Evolutionary conservation across 1,140 invertebrate species (phyloP).

Genomic region (Glossosoma conforme): DNA sequence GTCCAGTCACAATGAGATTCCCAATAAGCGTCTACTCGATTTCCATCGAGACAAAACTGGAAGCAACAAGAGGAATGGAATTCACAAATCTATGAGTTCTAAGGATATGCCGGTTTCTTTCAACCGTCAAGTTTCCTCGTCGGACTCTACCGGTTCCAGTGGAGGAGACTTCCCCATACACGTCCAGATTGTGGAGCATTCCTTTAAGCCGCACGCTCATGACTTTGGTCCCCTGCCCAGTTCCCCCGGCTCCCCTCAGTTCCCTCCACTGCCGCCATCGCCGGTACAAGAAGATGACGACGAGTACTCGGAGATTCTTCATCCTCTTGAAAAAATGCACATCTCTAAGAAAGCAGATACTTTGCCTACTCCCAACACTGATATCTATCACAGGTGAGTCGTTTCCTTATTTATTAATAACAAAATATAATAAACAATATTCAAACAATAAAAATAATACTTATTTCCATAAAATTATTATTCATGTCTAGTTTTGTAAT

Average conservation of each 20-base stretch:
- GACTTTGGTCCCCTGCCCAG: slow-evolving; percentile 49
- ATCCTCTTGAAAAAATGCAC: slow-evolving; percentile 44
- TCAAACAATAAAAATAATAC: slow-evolving; percentile 1
- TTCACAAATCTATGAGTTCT: slow-evolving; percentile 63
- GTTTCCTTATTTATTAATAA: background rate
- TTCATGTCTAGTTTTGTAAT: background rate
- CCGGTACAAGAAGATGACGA: slow-evolving; percentile 72
- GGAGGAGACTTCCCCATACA: slow-evolving; percentile 48
- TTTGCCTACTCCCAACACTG: slow-evolving; percentile 42
- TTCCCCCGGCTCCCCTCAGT: slow-evolving; percentile 60
- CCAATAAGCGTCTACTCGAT: slow-evolving; percentile 50
- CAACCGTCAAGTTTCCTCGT: slow-evolving; percentile 45
- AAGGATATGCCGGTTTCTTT: slow-evolving; percentile 60
- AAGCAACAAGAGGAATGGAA: slow-evolving; percentile 50
- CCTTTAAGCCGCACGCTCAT: slow-evolving; percentile 44
- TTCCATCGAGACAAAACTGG: slow-evolving; percentile 49
- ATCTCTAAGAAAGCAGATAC: slow-evolving; percentile 50
- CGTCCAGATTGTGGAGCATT: slow-evolving; percentile 49
- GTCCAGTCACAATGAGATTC: slow-evolving; percentile 55
- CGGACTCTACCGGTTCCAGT: slow-evolving; percentile 46
- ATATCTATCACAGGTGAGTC: slow-evolving; percentile 37
- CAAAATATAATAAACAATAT: slow-evolving; percentile 3
- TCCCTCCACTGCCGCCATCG: slow-evolving; percentile 73
- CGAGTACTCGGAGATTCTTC: slow-evolving; percentile 64
- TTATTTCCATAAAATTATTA: background rate